phyloP scores from a whole-genome alignment of 2,113 vertebrate genomes.

The Dicentrarchus labrax region DNA sequence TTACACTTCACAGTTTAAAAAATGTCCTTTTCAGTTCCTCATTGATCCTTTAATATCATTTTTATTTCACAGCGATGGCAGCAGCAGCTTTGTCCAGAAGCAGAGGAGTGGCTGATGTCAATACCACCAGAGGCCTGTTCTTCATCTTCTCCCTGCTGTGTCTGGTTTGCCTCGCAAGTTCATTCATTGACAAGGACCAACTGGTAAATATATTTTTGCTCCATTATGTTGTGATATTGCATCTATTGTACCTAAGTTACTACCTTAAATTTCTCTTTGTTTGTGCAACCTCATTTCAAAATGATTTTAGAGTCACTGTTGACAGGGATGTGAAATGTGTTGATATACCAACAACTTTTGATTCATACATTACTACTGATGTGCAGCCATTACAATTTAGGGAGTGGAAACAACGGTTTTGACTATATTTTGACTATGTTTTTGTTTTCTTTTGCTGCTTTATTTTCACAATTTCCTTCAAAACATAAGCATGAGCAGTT shows the following conservation, averaged over 20 bases:
- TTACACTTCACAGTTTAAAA: not conserved
- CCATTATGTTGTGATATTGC: no score
- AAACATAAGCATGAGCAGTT: not conserved
- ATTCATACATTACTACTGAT: no score
- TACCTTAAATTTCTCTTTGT: not conserved
- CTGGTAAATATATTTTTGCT: conserved; percentile 10
- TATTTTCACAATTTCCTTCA: not conserved
- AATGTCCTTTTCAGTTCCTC: not conserved
- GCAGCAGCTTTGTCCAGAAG: not conserved
- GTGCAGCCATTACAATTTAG: not conserved
- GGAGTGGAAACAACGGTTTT: not conserved
- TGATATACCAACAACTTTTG: not conserved
- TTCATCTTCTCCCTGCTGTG: conserved; percentile 32
- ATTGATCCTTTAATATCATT: not conserved
- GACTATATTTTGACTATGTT: not conserved
- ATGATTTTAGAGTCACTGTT: not conserved
- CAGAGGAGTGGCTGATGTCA: not conserved
- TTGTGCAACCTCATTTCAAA: not conserved
- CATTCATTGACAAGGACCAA: not conserved
- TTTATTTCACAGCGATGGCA: conserved; percentile 10
- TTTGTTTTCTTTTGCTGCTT: not conserved
- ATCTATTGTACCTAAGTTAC: not conserved
- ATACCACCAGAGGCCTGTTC: not conserved
- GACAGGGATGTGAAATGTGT: not conserved
- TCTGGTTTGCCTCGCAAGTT: conserved; percentile 8